Conservation (phyloP, 2,113 vertebrate species). For the Athene cunicularia region DNA sequence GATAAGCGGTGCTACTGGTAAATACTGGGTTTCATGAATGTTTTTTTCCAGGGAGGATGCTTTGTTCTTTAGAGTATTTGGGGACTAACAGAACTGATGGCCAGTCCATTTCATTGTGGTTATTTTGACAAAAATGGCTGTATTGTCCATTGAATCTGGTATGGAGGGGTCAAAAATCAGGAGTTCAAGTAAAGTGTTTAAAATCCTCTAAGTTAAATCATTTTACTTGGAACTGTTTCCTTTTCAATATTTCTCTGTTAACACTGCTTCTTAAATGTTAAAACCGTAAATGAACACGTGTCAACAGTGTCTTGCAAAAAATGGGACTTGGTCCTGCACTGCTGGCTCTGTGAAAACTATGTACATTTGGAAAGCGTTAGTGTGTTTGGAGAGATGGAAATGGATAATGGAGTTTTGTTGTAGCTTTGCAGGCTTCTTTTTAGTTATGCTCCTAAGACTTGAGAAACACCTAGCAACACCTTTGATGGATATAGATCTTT, state of each 20-base stretch:
- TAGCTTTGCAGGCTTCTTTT: background rate
- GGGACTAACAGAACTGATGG: background rate
- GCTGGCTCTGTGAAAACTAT: background rate
- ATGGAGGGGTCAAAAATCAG: background rate
- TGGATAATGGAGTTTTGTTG: background rate
- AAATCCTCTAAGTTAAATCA: background rate
- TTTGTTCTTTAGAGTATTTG: background rate
- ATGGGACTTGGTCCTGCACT: no score
- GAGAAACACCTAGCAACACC: background rate
- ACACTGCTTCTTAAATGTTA: background rate
- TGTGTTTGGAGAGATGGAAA: background rate
- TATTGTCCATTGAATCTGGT: background rate
- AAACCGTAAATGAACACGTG: background rate
- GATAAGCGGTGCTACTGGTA: background rate
- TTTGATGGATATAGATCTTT: background rate
- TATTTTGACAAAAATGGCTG: background rate
- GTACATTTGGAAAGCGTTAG: background rate
- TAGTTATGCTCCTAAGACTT: background rate
- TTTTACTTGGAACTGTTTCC: background rate
- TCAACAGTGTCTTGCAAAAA: background rate
- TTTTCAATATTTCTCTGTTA: background rate
- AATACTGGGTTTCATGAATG: fast-evolving
- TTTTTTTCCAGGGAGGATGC: background rate
- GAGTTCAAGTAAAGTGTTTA: background rate
- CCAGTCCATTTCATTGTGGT: background rate